Percentiles rank a stretch among this genome's conserved stretches.
These are phyloP conservation scores for Catostylus mosaicus DNA, from an alignment of 30 jellyfish, hydroid and myxozoan genomes.

Conservation along the genomic window DNA sequence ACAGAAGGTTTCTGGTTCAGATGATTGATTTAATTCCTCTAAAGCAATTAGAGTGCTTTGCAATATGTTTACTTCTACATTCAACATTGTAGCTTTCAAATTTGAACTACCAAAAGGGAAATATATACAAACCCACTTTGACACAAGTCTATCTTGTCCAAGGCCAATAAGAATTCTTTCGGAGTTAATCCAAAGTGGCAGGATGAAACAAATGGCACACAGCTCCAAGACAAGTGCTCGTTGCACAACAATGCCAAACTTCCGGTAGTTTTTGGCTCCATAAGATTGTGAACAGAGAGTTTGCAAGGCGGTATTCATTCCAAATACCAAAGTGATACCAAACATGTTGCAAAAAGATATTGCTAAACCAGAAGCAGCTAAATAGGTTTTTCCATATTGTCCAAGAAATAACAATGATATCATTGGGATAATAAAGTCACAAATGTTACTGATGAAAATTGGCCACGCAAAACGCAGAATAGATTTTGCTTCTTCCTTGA, in stretches of 20 bases:
- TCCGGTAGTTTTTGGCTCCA: constrained; percentile 64
- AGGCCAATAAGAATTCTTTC: constrained; percentile 43
- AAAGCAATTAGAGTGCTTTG: no score
- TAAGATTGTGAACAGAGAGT: constrained; percentile 71
- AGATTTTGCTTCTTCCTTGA: constrained; percentile 45
- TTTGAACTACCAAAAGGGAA: no score
- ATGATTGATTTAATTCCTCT: no score
- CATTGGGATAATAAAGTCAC: constrained; percentile 52
- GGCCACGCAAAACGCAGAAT: constrained; percentile 61
- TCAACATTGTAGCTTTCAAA: no score
- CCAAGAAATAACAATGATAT: constrained; percentile 60
- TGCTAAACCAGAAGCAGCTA: constrained; percentile 81
- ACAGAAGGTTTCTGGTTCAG: no score
- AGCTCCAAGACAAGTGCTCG: constrained; percentile 55
- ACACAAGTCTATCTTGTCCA: constrained; percentile 51
- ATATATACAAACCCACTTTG: constrained; percentile 33
- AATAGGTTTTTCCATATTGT: constrained; percentile 58
- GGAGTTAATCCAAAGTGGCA: constrained; percentile 58
- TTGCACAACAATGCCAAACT: constrained; percentile 62
- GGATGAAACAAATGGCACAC: constrained; percentile 15
- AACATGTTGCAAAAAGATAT: constrained; percentile 52
- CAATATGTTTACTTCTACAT: no score
- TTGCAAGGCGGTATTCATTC: constrained; percentile 63
- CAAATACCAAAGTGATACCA: constrained; percentile 49
- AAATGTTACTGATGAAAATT: constrained; percentile 30